These are phyloP conservation scores for Nettapus auritus DNA, from an alignment of 2,113 vertebrate species.

Conservation along the genomic window DNA sequence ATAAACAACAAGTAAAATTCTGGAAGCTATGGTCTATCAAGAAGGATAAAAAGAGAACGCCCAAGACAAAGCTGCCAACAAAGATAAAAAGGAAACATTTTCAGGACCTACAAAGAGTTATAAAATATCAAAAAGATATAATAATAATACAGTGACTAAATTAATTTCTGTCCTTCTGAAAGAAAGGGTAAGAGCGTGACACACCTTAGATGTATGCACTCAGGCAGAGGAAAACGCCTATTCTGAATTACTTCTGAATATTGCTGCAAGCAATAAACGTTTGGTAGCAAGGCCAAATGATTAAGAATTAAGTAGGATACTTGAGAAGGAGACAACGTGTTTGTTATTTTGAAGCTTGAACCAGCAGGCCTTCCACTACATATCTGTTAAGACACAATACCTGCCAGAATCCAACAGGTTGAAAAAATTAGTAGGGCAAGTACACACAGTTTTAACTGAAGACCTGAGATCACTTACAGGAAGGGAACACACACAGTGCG, in stretches of 20 bases:
- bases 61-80: not conserved
- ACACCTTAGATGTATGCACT: not conserved
- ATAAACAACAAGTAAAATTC: not conserved
- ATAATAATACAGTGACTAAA: not conserved
- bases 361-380: not conserved
- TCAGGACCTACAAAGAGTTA: not conserved
- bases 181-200: not conserved
- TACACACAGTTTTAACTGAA: not conserved
- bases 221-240: not conserved
- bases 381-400: not conserved
- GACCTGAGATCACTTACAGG: not conserved
- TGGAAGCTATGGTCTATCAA: not conserved
- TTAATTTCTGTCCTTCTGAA: not conserved
- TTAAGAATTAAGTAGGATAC: not conserved
- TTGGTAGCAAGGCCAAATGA: not conserved
- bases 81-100: not conserved
- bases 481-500: not conserved
- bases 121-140: not conserved
- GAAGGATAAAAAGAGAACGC: not conserved
- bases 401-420: not conserved
- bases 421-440: not conserved
- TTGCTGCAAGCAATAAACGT: not conserved
- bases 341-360: not conserved
- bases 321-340: not conserved
- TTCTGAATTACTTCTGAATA: not conserved